Evolutionary conservation across 2,888 invertebrate genomes (phyloP).

Genomic region (Pandemis corylana): DNA sequence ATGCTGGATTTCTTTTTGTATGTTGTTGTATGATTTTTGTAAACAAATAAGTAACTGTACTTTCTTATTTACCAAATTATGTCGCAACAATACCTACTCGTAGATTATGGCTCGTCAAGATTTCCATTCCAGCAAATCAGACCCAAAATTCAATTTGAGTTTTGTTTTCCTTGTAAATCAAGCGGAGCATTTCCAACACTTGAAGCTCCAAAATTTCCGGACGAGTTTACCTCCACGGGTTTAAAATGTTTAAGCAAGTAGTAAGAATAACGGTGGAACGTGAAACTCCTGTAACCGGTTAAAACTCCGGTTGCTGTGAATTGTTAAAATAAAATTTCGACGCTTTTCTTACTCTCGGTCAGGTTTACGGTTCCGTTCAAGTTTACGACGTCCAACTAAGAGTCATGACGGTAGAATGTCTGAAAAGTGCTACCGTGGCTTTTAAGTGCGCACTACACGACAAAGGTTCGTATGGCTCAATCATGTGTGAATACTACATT

Average conservation of each 20-base stretch:
- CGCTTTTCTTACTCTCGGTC: constrained; percentile 44
- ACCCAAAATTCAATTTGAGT: constrained; percentile 10
- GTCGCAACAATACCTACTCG: too few species aligned
- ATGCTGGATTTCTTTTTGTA: too few species aligned
- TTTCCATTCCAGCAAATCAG: not conserved
- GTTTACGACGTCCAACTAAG: constrained; percentile 32
- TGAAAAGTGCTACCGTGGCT: not conserved
- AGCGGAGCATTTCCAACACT: constrained; percentile 17
- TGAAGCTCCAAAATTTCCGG: not conserved
- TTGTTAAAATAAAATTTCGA: constrained; percentile 57
- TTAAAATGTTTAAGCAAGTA: constrained; percentile 20
- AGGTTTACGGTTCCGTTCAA: constrained; percentile 36
- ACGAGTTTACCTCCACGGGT: not conserved
- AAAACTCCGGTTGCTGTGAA: constrained; percentile 53
- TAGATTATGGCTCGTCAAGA: not conserved
- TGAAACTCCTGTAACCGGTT: constrained; percentile 50
- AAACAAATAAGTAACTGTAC: too few species aligned
- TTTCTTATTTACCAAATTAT: too few species aligned
- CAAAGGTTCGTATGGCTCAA: not conserved
- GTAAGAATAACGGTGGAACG: constrained; percentile 40
- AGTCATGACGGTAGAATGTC: constrained; percentile 4
- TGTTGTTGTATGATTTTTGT: not conserved
- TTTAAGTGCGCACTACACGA: not conserved
- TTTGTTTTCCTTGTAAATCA: constrained; percentile 13
- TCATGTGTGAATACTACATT: too few species aligned